A percentile compares a stretch with the other conserved stretches of the same genome.
These are phyloP conservation scores for Clamator glandarius DNA, from an alignment of 2,797 vertebrate genomes.

Conservation along the genomic window DNA sequence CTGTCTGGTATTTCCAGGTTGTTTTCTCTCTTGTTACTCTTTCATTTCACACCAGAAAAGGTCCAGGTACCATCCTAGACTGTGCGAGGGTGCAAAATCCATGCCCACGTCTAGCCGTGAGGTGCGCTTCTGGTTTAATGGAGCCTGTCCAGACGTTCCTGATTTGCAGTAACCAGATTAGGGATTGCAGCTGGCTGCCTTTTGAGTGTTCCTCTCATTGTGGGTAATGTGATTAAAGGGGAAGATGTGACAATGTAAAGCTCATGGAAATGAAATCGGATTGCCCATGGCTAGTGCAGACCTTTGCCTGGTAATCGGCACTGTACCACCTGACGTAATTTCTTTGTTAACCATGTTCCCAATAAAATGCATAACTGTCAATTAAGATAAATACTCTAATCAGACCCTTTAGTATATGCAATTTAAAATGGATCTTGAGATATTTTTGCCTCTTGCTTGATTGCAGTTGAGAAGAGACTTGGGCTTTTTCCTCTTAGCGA, in stretches of 20 bases:
- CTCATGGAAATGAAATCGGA: background rate
- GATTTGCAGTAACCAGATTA: slow-evolving; percentile 60
- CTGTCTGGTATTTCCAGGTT: background rate
- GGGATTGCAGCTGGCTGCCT: slow-evolving; percentile 11
- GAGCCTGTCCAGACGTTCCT: slow-evolving; percentile 20
- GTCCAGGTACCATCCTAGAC: background rate
- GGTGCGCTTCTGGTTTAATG: background rate
- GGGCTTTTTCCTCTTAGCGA: background rate
- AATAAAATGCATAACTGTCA: slow-evolving; percentile 56
- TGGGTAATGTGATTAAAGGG: slow-evolving; percentile 30
- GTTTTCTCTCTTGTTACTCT: background rate
- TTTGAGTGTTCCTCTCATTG: slow-evolving; percentile 11
- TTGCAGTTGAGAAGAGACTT: background rate
- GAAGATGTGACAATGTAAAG: slow-evolving; percentile 4
- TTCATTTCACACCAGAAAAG: background rate
- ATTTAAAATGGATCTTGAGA: background rate
- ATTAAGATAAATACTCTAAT: slow-evolving; percentile 52
- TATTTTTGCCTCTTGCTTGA: background rate
- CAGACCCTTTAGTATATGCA: background rate
- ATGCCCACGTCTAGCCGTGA: background rate
- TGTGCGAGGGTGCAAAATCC: background rate
- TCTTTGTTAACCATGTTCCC: slow-evolving; percentile 35
- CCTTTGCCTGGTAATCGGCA: slow-evolving; percentile 62
- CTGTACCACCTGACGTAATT: slow-evolving; percentile 52
- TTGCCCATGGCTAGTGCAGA: slow-evolving; percentile 66